phyloP scores from a whole-genome alignment of 2,888 invertebrate species.

The Synergus gifuensis region DNA sequence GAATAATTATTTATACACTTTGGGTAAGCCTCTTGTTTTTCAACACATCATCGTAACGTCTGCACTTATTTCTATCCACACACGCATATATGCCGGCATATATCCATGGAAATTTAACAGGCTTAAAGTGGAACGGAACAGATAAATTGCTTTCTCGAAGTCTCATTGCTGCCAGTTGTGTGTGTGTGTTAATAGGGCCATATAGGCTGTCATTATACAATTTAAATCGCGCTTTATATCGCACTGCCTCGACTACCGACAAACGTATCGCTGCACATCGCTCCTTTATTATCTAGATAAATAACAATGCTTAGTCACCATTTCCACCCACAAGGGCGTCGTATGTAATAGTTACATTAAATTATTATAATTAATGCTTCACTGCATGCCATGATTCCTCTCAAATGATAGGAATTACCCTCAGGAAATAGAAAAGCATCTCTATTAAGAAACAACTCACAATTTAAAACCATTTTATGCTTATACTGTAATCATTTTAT shows the following conservation, averaged over 20 bases:
- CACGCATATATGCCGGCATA: neutral
- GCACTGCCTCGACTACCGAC: constrained; percentile 28
- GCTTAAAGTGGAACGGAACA: constrained; percentile 36
- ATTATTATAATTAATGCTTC: constrained; percentile 23
- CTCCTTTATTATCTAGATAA: constrained; percentile 28
- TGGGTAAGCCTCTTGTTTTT: constrained; percentile 5
- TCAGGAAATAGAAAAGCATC: neutral
- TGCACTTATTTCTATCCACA: neutral
- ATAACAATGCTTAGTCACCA: constrained; percentile 18
- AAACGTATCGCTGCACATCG: constrained; percentile 28
- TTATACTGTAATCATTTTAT: neutral
- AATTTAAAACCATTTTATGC: constrained; percentile 5
- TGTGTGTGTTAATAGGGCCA: constrained; percentile 20
- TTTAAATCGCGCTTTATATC: constrained; percentile 22
- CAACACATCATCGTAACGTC: neutral
- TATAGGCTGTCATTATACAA: constrained; percentile 31
- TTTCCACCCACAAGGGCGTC: constrained; percentile 24
- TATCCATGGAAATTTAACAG: neutral
- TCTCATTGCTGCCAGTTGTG: constrained; percentile 18
- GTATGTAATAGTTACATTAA: constrained; percentile 23
- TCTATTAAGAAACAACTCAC: constrained; percentile 5
- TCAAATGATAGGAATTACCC: neutral
- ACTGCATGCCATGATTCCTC: neutral
- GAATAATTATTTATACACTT: constrained; percentile 26
- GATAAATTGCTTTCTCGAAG: constrained; percentile 40